Evolutionary conservation across 2,888 invertebrate genomes (phyloP).

Genomic region (Cetonia aurata): DNA sequence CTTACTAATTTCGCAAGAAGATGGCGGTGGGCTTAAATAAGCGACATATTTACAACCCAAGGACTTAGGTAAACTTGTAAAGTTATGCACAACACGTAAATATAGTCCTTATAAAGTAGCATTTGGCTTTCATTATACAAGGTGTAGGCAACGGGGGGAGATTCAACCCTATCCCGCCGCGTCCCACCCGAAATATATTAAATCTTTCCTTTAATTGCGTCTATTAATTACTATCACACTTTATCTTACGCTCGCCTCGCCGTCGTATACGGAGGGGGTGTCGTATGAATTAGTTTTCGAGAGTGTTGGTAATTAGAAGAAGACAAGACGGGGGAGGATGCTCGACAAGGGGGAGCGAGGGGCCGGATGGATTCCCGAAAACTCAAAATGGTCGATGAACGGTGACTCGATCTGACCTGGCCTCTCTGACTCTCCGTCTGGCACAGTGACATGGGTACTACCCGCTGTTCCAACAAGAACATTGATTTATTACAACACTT

Average conservation of each 20-base stretch:
- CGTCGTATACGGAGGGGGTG: slow-evolving; percentile 46
- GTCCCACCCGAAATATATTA: slow-evolving; percentile 60
- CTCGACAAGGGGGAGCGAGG: not conserved
- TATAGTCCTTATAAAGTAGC: slow-evolving; percentile 54
- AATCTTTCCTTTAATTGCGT: slow-evolving; percentile 66
- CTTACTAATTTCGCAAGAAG: slow-evolving; percentile 59
- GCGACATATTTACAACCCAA: slow-evolving; percentile 65
- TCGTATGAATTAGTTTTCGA: slow-evolving; percentile 63
- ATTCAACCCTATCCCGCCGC: slow-evolving; percentile 14
- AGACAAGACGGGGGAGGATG: slow-evolving; percentile 55
- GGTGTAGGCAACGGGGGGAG: slow-evolving; percentile 27
- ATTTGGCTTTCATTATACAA: slow-evolving; percentile 49
- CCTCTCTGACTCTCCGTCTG: slow-evolving; percentile 48
- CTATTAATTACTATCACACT: slow-evolving; percentile 64
- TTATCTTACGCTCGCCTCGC: slow-evolving; percentile 57
- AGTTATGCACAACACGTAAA: slow-evolving; percentile 68
- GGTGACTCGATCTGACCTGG: slow-evolving; percentile 33
- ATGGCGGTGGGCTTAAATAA: slow-evolving; percentile 64
- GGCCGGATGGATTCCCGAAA: slow-evolving; percentile 41
- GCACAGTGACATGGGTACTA: slow-evolving; percentile 56
- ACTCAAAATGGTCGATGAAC: slow-evolving; percentile 56
- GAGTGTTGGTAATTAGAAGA: slow-evolving; percentile 63
- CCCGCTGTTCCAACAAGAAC: slow-evolving; percentile 61
- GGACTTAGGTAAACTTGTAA: slow-evolving; percentile 66
- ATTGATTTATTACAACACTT: slow-evolving; percentile 58